These are phyloP conservation scores for Xylocampa areola DNA, from an alignment of 2,888 invertebrate genomes.

Conservation along the genomic window DNA sequence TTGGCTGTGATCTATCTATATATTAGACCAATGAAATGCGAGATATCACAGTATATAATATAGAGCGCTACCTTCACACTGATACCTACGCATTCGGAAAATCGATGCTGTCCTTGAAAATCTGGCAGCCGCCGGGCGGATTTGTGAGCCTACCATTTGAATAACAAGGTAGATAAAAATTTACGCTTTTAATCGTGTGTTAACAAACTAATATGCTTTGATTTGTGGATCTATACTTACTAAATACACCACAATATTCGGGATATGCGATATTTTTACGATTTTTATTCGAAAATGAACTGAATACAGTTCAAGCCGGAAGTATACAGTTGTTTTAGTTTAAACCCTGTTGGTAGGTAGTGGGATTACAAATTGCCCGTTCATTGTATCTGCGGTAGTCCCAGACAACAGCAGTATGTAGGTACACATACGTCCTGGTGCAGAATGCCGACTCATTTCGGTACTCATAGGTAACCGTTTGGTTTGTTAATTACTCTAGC, in stretches of 20 bases:
- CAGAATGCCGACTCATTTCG: no score
- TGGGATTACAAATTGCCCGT: not conserved
- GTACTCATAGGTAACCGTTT: no score
- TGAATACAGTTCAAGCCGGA: no score
- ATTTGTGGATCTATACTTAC: not conserved
- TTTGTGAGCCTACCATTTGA: not conserved
- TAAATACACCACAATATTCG: no score
- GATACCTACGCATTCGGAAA: constrained; percentile 25
- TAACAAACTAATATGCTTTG: not conserved
- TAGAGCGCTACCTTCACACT: not conserved
- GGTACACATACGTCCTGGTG: no score
- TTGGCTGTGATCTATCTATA: not conserved
- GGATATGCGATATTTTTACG: no score
- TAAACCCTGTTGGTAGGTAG: not conserved
- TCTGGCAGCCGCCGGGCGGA: not conserved
- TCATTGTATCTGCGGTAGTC: not conserved
- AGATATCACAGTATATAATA: not conserved
- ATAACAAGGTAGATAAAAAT: constrained; percentile 3
- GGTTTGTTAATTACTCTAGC: no score
- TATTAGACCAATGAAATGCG: not conserved
- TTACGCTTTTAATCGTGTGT: constrained; percentile 12
- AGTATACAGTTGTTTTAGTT: no score
- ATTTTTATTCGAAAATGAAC: no score
- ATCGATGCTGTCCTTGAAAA: constrained; percentile 48
- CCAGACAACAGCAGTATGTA: no score